phyloP scores from a whole-genome alignment of 2,888 invertebrate genomes.

The Scaptomyza cyrtandrae region DNA sequence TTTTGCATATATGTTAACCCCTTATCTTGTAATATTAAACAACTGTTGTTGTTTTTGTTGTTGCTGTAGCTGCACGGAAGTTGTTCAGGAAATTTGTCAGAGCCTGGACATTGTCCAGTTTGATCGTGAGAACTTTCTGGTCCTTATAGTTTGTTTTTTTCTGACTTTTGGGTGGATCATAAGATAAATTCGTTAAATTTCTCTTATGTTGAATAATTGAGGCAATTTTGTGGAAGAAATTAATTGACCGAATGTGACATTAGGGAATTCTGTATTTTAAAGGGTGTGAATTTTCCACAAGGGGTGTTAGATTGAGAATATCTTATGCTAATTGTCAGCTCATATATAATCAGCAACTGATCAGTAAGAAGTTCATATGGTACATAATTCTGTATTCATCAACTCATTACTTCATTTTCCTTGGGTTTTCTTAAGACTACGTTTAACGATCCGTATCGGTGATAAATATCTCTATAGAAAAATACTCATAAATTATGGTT shows the following conservation, averaged over 20 bases:
- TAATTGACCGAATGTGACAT: conserved; percentile 52
- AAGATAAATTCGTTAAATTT: conserved; percentile 54
- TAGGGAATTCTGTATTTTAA: conserved; percentile 13
- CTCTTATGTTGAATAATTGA: conserved; percentile 46
- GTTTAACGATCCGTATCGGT: conserved; percentile 50
- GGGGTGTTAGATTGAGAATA: conserved; percentile 5
- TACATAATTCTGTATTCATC: neutral
- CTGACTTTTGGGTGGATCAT: conserved; percentile 48
- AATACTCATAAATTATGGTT: conserved; percentile 54
- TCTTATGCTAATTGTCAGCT: conserved; percentile 16
- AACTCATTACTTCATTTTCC: conserved; percentile 31
- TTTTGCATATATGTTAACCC: conserved; percentile 24
- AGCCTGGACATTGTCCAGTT: conserved; percentile 73
- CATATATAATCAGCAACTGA: neutral
- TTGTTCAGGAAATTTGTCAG: conserved; percentile 9
- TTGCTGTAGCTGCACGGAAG: conserved; percentile 12
- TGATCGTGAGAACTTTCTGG: conserved; percentile 67
- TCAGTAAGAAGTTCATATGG: neutral
- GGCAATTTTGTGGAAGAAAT: conserved; percentile 71
- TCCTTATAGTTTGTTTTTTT: conserved; percentile 36
- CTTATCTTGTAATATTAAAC: conserved; percentile 29
- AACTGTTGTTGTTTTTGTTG: conserved; percentile 14
- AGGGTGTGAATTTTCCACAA: conserved; percentile 47
- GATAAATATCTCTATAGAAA: conserved; percentile 44
- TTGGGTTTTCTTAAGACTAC: conserved; percentile 22